phyloP scores from a whole-genome alignment of 2,888 invertebrate species.

The Noctua comes region DNA sequence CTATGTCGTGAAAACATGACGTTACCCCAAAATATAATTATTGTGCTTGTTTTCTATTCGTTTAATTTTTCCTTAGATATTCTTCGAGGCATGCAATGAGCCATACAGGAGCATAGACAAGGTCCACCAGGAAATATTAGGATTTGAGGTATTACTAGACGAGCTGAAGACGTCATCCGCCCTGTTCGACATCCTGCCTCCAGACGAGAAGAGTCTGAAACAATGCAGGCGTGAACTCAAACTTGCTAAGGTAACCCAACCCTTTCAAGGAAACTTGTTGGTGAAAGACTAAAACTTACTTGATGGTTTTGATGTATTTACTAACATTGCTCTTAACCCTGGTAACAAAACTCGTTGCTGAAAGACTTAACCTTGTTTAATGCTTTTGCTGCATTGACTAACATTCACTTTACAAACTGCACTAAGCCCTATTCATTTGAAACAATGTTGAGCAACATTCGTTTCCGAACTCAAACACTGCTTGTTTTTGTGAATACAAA shows the following conservation, averaged over 20 bases:
- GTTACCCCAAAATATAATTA: not conserved
- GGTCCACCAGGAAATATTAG: conserved; percentile 91
- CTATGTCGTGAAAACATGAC: not conserved
- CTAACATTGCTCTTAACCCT: not conserved
- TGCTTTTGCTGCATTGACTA: no score
- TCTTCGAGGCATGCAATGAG: conserved; percentile 91
- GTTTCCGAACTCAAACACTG: not conserved
- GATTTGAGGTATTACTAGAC: conserved; percentile 92
- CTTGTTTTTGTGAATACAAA: not conserved
- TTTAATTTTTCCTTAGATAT: conserved; percentile 83
- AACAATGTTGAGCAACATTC: not conserved
- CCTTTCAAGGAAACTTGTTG: not conserved
- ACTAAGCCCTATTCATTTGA: not conserved
- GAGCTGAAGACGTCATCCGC: conserved; percentile 93
- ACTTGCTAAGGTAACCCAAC: conserved; percentile 91
- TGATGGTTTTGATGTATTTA: not conserved
- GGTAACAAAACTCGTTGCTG: not conserved
- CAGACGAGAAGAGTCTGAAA: conserved; percentile 95
- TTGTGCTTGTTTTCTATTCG: not conserved
- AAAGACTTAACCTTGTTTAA: not conserved
- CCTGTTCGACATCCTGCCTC: conserved; percentile 96
- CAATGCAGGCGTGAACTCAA: conserved; percentile 94
- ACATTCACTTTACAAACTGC: not conserved
- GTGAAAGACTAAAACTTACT: not conserved
- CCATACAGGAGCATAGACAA: conserved; percentile 93